Percentiles rank a stretch among this genome's conserved stretches.
Evolutionary conservation across 2,888 invertebrate species (phyloP).

Genomic region (Saturnia japonica): DNA sequence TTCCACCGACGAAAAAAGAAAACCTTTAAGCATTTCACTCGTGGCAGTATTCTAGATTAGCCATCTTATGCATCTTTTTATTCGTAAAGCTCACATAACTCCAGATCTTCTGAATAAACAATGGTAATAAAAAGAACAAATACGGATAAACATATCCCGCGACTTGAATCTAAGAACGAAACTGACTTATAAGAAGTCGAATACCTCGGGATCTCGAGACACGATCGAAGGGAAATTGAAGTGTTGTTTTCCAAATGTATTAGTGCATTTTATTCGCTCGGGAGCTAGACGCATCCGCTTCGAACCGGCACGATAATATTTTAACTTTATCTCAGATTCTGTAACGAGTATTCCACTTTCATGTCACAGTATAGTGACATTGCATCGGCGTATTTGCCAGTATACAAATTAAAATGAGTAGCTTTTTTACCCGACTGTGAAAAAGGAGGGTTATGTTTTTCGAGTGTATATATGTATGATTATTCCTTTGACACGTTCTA

Average conservation of each 20-base stretch:
- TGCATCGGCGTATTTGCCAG: slow-evolving; percentile 22
- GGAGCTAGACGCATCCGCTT: slow-evolving; percentile 56
- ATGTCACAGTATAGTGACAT: slow-evolving; percentile 38
- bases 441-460: too few relatives aligned
- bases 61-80: neutral
- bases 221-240: slow-evolving; percentile 57
- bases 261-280: slow-evolving; percentile 66
- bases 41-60: neutral
- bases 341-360: slow-evolving; percentile 61
- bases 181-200: slow-evolving; percentile 12
- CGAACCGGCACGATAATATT: slow-evolving; percentile 75
- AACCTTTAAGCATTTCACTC: too few relatives aligned
- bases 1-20: too few relatives aligned
- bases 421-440: too few relatives aligned
- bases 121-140: neutral
- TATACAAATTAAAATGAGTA: slow-evolving; percentile 15
- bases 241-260: slow-evolving; percentile 76
- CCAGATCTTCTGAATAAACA: neutral
- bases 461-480: too few relatives aligned
- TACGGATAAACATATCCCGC: neutral
- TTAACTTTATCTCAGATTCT: slow-evolving; percentile 75
- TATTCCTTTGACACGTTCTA: too few relatives aligned
- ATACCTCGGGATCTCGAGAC: slow-evolving; percentile 3
- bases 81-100: neutral
- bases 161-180: neutral